Conservation (phyloP, 2,888 invertebrate species). For the Dicyrtoma fusca region DNA sequence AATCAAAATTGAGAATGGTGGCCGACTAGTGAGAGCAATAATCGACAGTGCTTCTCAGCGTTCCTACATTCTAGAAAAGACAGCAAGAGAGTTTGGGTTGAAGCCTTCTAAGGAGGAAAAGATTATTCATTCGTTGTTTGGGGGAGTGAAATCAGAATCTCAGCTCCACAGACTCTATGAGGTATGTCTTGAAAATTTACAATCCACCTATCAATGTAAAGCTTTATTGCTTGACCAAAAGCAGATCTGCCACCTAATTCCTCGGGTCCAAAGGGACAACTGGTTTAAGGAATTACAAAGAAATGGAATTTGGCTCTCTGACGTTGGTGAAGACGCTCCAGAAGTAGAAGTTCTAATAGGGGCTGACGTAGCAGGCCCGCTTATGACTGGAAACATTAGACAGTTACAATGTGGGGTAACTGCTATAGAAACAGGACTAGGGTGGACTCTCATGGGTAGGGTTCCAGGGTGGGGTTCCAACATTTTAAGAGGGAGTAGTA, state of each 20-base stretch:
- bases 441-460: constrained; percentile 40
- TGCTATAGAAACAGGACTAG: constrained; percentile 41
- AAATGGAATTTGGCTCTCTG: constrained; percentile 2
- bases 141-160: not conserved
- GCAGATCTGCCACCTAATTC: constrained; percentile 14
- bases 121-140: not conserved
- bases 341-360: constrained; percentile 45
- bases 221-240: constrained; percentile 3
- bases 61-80: too few relatives aligned
- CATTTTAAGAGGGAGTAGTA: too few relatives aligned
- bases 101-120: too few relatives aligned
- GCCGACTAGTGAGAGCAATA: too few relatives aligned
- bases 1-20: too few relatives aligned
- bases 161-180: not conserved
- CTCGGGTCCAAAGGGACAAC: not conserved
- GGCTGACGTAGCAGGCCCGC: constrained; percentile 23
- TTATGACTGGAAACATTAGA: constrained; percentile 37
- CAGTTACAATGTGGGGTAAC: constrained; percentile 35
- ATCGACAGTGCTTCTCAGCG: too few relatives aligned
- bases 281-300: constrained; percentile 25
- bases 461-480: not conserved
- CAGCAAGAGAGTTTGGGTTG: too few relatives aligned
- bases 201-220: too few relatives aligned
- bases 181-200: too few relatives aligned
- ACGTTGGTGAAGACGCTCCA: not conserved